Base-by-base conservation (phyloP, 2,888 invertebrate genomes). In the Microlaimidae sp. region DNA sequence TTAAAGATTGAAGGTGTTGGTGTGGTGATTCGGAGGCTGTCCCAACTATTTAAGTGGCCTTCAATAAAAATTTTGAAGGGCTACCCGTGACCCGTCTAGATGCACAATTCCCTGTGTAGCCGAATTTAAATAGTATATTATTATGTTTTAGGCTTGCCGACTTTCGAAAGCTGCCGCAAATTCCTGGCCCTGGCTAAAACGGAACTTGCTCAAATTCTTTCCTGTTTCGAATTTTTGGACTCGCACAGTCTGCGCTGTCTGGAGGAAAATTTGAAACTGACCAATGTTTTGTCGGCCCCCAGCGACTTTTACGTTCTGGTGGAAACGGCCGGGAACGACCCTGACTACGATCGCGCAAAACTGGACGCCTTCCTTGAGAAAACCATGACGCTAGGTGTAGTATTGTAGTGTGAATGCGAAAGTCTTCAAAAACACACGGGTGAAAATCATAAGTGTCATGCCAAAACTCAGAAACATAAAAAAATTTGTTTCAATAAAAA, bases 181-280 rank as follows among this genome's bases (percentile, higher is more conserved):
- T 79, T 85, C 0, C 84, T 82, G 66, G 76, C 78, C 60, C 75
- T 79, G 57, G 85, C 89, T 0, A 85, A 82, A 70, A 71, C 71
- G 1, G 78, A 80, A 25, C 74, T 92, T 13, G 85, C 83, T 1
- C 93, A 95, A 75, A 85, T 66, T 24, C 71, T 97, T 41, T 92
- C 93, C 3, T 88, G 93, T 0, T 93, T 87, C 73, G 97, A 97
- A 76, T 80, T 95, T 77, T 82, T 95, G 57, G 95, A 97, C 71
- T 75, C 76, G 13, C 72, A 73, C 42, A 80, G 86, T 0, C 75
- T 93, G 64, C 77, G 77, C n/a, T 76, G 55, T 50, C 38, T 56
- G 49, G 55, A 59, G 41, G 56, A 62, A 5, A 64, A 66, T 54
- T 54, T 61, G 13, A 52, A 55, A 2, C 51, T 65, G 1, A 52